These are phyloP conservation scores for Acanthurus tractus DNA, from an alignment of 2,797 vertebrate species.

Conservation along the genomic window DNA sequence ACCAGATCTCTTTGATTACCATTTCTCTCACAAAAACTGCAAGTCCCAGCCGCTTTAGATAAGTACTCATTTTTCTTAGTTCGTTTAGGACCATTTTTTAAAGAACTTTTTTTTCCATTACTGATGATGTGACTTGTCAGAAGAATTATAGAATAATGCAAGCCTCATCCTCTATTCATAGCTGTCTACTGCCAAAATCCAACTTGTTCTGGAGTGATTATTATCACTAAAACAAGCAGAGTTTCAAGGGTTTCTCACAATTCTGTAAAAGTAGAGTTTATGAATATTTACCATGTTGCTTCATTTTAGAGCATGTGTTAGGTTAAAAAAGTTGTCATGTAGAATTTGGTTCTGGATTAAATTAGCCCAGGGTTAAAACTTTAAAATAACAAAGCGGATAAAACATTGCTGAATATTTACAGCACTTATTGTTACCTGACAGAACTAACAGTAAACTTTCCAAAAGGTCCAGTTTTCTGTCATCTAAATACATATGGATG, in stretches of 20 bases:
- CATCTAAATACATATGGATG: constrained; percentile 19
- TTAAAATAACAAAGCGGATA: neutral
- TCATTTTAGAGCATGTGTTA: neutral
- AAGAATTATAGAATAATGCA: neutral
- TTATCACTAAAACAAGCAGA: neutral
- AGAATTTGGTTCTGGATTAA: neutral
- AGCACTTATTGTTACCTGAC: neutral
- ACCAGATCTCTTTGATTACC: neutral
- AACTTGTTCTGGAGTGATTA: neutral
- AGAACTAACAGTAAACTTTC: neutral
- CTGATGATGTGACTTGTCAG: neutral
- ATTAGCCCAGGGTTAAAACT: neutral
- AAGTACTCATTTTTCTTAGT: neutral
- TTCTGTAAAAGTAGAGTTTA: neutral
- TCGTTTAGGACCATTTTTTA: neutral
- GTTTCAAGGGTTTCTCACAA: neutral
- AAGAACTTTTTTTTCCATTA: neutral
- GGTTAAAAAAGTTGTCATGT: neutral
- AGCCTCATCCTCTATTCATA: neutral
- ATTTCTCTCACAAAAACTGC: neutral
- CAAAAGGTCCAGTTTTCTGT: neutral
- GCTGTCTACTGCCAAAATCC: too few relatives aligned
- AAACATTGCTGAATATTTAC: neutral
- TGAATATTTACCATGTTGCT: neutral
- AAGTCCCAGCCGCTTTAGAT: neutral